Evolutionary conservation across 2,797 vertebrate species (phyloP).

Genomic region (Kryptolebias ocellatus): DNA sequence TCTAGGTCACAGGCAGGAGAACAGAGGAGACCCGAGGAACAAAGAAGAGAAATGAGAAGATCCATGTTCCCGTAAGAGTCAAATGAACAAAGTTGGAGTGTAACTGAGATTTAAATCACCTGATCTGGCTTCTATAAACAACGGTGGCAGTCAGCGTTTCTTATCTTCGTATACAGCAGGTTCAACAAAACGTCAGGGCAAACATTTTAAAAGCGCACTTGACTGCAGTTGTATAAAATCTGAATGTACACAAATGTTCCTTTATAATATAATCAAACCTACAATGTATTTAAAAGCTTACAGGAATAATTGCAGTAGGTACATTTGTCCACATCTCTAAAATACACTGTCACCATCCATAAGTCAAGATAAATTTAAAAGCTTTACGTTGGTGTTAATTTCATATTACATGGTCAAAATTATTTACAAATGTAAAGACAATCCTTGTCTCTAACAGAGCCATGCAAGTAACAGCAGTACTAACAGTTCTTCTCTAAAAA

Average conservation of each 20-base stretch:
- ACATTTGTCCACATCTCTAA: too few relatives aligned
- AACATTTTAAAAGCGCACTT: constrained; percentile 8
- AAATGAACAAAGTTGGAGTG: not conserved
- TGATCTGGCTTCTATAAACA: not conserved
- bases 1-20: not conserved
- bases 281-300: not conserved
- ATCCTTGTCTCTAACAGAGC: too few relatives aligned
- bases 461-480: too few relatives aligned
- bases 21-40: not conserved
- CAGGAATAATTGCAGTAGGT: too few relatives aligned
- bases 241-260: not conserved
- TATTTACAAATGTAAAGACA: too few relatives aligned
- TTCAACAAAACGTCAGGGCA: not conserved
- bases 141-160: too few relatives aligned
- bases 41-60: not conserved
- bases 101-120: not conserved
- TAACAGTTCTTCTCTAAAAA: not conserved
- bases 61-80: not conserved
- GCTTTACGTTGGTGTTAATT: too few relatives aligned
- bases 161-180: not conserved
- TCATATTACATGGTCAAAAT: too few relatives aligned
- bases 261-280: not conserved
- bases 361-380: too few relatives aligned
- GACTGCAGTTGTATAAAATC: not conserved
- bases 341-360: too few relatives aligned